A percentile compares a stretch with the other conserved stretches of the same genome.
phyloP scores from a whole-genome alignment of 2,888 invertebrate genomes.

The Maniola hyperantus region DNA sequence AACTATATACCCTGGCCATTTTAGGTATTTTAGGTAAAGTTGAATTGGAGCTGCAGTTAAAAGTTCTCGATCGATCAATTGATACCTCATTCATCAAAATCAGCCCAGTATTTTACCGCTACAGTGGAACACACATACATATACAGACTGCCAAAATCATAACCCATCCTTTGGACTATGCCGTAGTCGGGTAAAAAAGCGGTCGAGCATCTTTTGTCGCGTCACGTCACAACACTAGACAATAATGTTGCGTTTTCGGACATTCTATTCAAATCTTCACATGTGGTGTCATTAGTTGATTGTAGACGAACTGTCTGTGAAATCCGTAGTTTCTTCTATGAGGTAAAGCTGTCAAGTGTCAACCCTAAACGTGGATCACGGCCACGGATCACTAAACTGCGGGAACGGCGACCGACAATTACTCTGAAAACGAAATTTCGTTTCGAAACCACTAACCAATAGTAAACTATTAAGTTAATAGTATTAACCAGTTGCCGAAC shows the following conservation, averaged over 20 bases:
- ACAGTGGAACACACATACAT: no score
- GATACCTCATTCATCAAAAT: no score
- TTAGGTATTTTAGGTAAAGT: no score
- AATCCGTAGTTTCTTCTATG: conserved; percentile 26
- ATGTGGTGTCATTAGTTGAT: not conserved
- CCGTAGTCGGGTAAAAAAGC: no score
- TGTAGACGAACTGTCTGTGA: conserved; percentile 16
- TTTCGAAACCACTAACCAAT: conserved; percentile 16
- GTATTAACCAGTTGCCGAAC: conserved; percentile 64
- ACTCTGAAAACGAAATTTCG: conserved; percentile 24
- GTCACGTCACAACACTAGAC: not conserved
- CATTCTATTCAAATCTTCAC: not conserved
- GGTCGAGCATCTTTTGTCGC: no score
- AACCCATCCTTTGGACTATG: no score
- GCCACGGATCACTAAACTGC: conserved; percentile 38
- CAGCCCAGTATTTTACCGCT: no score
- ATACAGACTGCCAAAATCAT: no score
- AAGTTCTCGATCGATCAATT: no score
- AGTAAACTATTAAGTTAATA: no score
- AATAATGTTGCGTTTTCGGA: not conserved
- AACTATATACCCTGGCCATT: no score
- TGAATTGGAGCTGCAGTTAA: no score
- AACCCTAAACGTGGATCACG: conserved; percentile 48
- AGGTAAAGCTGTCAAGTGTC: conserved; percentile 33
- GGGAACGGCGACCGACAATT: conserved; percentile 36